Conservation (phyloP, 2,797 vertebrate genomes). For the Periophthalmus magnuspinnatus region DNA sequence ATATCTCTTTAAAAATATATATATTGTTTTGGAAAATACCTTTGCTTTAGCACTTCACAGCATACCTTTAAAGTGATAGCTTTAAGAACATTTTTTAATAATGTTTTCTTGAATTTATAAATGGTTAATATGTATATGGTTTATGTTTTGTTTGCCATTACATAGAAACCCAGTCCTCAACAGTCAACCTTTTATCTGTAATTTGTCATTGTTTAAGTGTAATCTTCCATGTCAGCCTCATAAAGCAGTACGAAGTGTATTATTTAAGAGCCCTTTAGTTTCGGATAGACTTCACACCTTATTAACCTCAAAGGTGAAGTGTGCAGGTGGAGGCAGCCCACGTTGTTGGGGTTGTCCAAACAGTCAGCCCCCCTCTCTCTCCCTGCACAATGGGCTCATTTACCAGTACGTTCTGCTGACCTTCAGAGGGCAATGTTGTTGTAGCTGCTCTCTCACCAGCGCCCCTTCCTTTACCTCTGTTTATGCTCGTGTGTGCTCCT, state of each 20-base stretch:
- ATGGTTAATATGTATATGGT: neutral
- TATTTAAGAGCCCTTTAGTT: slow-evolving; percentile 18
- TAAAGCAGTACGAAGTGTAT: slow-evolving; percentile 6
- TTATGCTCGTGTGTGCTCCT: slow-evolving; percentile 26
- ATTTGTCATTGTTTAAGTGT: neutral
- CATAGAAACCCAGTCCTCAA: neutral
- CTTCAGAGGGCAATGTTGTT: slow-evolving; percentile 79
- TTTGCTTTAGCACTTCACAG: too few species aligned
- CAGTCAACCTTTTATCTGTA: neutral
- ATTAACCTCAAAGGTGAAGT: slow-evolving; percentile 63
- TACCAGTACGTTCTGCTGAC: slow-evolving; percentile 79
- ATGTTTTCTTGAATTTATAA: too few species aligned
- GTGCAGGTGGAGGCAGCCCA: slow-evolving; percentile 48
- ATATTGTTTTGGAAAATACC: neutral
- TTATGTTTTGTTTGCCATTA: neutral
- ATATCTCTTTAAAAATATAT: neutral
- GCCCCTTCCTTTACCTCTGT: slow-evolving; percentile 35
- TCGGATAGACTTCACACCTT: slow-evolving; percentile 56
- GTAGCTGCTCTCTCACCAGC: slow-evolving; percentile 56
- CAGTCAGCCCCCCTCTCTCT: slow-evolving; percentile 36
- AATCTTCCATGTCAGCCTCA: neutral
- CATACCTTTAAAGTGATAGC: too few species aligned
- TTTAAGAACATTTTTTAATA: too few species aligned
- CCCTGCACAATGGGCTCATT: slow-evolving; percentile 77
- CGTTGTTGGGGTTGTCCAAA: slow-evolving; percentile 71